Base-by-base conservation (phyloP, 2,888 invertebrate genomes). In the Orchesellides sinensis region DNA sequence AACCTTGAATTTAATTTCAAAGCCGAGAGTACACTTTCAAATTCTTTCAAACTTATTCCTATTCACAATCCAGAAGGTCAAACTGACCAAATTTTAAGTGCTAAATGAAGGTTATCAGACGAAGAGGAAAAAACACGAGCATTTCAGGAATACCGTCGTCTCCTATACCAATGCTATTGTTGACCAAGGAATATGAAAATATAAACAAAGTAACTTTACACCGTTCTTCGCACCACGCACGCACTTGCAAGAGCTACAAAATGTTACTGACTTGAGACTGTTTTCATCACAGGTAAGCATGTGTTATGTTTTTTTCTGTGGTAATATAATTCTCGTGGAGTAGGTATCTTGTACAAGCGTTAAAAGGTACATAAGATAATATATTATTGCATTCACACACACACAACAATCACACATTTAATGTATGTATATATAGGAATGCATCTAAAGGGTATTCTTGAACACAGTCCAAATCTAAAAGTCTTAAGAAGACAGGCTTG, bases 181-280 rank as follows among this genome's bases (percentile, higher is more conserved):
- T 47, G 49, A 5, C 35, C 5, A 49, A 19, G 49, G n/a, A 17
- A 49, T 17, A 17, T n/a, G 19, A 21, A 49, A 49, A 19, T 19
- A n/a, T 25, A 59, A 59, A 59, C 8, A 12, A 59, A 54, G 17
- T 8, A 54, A 54, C 10, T 54, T 54, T 29, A 59, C 59, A 32
- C 21, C 59, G 32, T 27, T 59, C 29, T 17, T n/a, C n/a, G n/a
- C n/a, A n/a, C 59, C 29, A 59, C 59, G 59, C 59, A 59, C 59
- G n/a, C n/a, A n/a, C n/a, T n/a, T 75, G 63, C 32, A 69, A 49
- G 75, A 82, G 65, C 59, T 61, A 45, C 75, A 82, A 73, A 82
- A 75, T 70, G 70, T 73, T 69, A 82, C 82, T 82, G 82, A 82
- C 82, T 66, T 47, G 74, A 35, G 12, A 81, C 56, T 74, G 70